phyloP scores from a whole-genome alignment of 1,140 invertebrate species.

The Trialeurodes vaporariorum region DNA sequence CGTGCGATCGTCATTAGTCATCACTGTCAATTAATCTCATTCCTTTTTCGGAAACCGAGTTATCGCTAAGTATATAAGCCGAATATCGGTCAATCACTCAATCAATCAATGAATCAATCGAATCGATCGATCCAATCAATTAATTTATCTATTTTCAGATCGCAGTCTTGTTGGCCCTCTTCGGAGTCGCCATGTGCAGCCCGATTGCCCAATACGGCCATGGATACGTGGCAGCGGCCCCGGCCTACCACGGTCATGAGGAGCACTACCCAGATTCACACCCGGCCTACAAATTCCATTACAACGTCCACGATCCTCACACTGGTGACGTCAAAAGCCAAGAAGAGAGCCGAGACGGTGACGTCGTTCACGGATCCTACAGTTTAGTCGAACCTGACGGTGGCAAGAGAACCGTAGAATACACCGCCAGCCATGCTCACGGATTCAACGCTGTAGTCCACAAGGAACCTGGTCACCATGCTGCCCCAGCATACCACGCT shows the following conservation, averaged over 20 bases:
- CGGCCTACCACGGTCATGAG: not conserved
- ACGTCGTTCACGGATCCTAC: conserved; percentile 37
- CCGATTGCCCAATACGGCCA: not conserved
- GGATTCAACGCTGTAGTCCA: conserved; percentile 41
- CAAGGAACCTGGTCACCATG: conserved; percentile 8
- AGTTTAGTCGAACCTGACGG: conserved; percentile 39
- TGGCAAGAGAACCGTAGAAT: conserved; percentile 42
- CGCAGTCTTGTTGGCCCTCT: not conserved
- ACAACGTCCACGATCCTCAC: conserved; percentile 51
- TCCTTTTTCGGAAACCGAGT: no score
- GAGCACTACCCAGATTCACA: conserved; percentile 34
- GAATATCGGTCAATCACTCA: no score
- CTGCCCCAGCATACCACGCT: not conserved
- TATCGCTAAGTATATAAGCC: no score
- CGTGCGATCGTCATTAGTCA: no score
- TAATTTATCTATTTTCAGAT: not conserved
- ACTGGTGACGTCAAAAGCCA: conserved; percentile 42
- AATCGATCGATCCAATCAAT: no score
- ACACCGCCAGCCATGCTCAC: conserved; percentile 56
- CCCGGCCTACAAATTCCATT: conserved; percentile 53
- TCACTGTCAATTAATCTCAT: no score
- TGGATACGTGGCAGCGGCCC: not conserved
- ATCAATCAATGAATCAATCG: no score
- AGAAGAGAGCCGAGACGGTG: conserved; percentile 24
- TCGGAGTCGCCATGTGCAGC: not conserved